These are phyloP conservation scores for Enteromius anoplus DNA, from an alignment of 2,797 vertebrate genomes.

Conservation along the genomic window DNA sequence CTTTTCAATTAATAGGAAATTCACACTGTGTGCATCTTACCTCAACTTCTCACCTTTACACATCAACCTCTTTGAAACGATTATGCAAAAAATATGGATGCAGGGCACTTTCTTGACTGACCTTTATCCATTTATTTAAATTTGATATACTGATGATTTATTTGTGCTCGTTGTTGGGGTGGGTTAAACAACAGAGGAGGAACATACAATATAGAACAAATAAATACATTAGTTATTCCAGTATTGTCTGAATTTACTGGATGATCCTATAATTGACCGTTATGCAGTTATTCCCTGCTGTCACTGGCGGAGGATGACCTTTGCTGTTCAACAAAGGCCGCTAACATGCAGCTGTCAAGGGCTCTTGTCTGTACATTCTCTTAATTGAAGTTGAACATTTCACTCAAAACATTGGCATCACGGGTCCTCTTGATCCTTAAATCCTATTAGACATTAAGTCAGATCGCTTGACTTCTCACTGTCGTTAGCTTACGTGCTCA, in stretches of 20 bases:
- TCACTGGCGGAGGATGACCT: neutral
- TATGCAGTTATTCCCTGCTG: constrained; percentile 15
- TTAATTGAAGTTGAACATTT: constrained; percentile 62
- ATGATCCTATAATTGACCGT: constrained; percentile 30
- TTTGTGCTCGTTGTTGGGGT: neutral
- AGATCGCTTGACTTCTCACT: constrained; percentile 20
- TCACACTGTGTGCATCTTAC: neutral
- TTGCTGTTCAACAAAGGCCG: neutral
- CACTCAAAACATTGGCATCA: constrained; percentile 58
- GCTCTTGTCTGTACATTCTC: constrained; percentile 48
- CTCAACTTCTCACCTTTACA: neutral
- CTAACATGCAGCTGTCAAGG: constrained; percentile 28
- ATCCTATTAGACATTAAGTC: constrained; percentile 62
- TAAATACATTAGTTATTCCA: neutral
- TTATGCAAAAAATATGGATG: neutral
- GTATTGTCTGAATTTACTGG: neutral
- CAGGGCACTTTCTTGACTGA: too few species aligned
- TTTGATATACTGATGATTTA: neutral
- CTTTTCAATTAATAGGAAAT: neutral
- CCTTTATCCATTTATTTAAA: neutral
- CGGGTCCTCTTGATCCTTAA: constrained; percentile 60
- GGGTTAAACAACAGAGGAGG: neutral
- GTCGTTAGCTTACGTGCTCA: neutral
- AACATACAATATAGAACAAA: constrained; percentile 13
- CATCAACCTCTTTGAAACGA: neutral